Base-by-base conservation (phyloP, 2,888 invertebrate genomes). In the Volucella zonaria region DNA sequence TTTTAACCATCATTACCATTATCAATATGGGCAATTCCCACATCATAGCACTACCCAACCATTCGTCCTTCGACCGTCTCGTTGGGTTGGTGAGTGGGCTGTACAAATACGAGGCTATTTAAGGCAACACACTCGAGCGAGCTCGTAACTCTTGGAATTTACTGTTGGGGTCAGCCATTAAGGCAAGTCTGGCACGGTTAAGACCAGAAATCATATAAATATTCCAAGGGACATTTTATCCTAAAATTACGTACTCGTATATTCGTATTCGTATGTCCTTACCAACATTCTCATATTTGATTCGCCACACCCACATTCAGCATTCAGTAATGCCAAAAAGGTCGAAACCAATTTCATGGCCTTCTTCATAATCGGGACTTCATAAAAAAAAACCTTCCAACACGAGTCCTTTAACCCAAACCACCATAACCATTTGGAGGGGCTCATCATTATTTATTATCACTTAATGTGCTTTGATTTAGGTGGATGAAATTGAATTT, bases 401-500 rank as follows among this genome's bases (percentile, higher is more conserved):
- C 42, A 38, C 31, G 6, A 31, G 31, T 31, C 31, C 6, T 31
- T 31, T 31, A 31, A 31, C 31, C 31, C 31, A 31, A 31, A 31
- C 31, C 31, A 31, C 6, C 31, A 31, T 31, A 6, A 6, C 31
- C 15, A 59, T 67, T 61, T 45, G 45, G 45, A 45, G 47, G 31
- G 18, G 6, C 61, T 67, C 62, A 62, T 59, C 15, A 70, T 76
- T 70, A 81, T 81, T 81, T 76, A 81, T 68, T 58, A 15, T 71
- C 52, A 54, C 61, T 77, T 73, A 82, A 79, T 78, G 78, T 54
- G 49, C 62, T 56, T 75, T 75, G 68, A 80, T 75, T 80, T 62
- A 74, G 68, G 62, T n/a, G 8, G 42, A 31, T 31, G 31, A 56
- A 73, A 74, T 61, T 79, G 18, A 75, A 75, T 62, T 54, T 51